Evolutionary conservation across 2,888 invertebrate genomes (phyloP).

Genomic region (Cantharis lateralis): DNA sequence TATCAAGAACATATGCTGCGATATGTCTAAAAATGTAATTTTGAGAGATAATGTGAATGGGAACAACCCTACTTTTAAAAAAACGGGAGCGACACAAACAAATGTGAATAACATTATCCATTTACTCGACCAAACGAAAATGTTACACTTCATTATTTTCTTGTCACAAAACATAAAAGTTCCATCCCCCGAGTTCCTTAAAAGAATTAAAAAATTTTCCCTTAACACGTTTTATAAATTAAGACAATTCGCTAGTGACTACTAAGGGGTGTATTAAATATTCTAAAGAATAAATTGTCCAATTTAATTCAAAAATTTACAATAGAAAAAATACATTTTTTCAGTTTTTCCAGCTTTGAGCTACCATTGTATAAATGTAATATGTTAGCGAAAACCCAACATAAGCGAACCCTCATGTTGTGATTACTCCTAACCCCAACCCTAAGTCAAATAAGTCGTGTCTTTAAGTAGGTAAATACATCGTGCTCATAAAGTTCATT

Average conservation of each 20-base stretch:
- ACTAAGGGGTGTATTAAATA: background rate
- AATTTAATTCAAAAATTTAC: background rate
- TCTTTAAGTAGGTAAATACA: constrained; percentile 54
- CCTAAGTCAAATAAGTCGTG: constrained; percentile 42
- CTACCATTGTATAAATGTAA: constrained; percentile 6
- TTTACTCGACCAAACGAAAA: constrained; percentile 50
- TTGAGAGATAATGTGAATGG: constrained; percentile 52
- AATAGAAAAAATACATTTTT: background rate
- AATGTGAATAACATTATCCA: constrained; percentile 57
- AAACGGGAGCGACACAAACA: constrained; percentile 54
- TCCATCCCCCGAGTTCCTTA: background rate
- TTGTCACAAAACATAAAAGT: background rate
- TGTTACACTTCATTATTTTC: constrained; percentile 16
- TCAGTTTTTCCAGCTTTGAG: background rate
- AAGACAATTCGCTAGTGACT: background rate
- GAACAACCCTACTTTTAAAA: constrained; percentile 48
- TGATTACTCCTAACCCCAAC: constrained; percentile 45
- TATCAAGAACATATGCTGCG: constrained; percentile 55
- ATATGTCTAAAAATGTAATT: constrained; percentile 56
- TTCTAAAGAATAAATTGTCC: background rate
- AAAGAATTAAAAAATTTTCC: background rate
- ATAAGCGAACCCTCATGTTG: constrained; percentile 23
- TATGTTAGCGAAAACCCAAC: constrained; percentile 13
- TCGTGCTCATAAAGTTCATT: constrained; percentile 55
- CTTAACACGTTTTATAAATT: background rate